Conservation (phyloP, 2,797 vertebrate genomes). For the Arnoldichthys spilopterus region DNA sequence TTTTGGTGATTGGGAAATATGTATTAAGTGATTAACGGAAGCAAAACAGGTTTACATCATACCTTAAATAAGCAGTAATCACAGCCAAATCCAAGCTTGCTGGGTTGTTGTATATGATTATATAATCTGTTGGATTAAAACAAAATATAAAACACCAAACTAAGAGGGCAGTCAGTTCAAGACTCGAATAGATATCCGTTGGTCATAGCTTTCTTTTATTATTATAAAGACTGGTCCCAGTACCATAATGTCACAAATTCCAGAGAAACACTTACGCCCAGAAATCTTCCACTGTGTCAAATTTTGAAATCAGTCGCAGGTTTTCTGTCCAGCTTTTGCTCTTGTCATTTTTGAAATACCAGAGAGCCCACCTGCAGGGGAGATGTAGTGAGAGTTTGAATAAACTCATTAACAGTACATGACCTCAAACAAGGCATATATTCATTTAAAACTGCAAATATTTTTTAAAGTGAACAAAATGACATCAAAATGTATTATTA, state of each 20-base stretch:
- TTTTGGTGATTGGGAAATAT: too few relatives aligned
- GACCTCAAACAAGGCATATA: background rate
- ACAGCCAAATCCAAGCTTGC: conserved; percentile 82
- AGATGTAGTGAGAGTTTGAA: background rate
- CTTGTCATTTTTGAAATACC: conserved; percentile 89
- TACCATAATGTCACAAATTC: background rate
- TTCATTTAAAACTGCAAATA: background rate
- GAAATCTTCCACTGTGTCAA: conserved; percentile 87
- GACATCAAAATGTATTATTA: background rate
- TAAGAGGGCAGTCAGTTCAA: background rate
- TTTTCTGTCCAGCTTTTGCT: conserved; percentile 87
- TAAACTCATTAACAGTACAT: background rate
- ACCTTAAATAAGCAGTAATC: conserved; percentile 89
- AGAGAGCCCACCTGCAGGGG: conserved; percentile 80
- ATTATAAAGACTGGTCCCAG: background rate
- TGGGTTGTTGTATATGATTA: conserved; percentile 87
- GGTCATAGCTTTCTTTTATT: background rate
- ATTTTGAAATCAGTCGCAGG: conserved; percentile 83
- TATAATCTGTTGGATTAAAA: conserved; percentile 77
- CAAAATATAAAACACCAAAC: background rate
- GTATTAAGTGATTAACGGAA: background rate
- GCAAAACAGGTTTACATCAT: conserved; percentile 36
- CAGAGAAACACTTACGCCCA: conserved; percentile 81
- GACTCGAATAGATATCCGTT: background rate
- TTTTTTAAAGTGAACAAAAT: background rate